A percentile compares a stretch with the other conserved stretches of the same genome.
Conservation (phyloP, 2,113 vertebrate genomes). For the human (Homo sapiens) region GRCh38 chr14:32942001-32942500, state of each 20-base stretch:
- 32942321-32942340: constrained; percentile 26
- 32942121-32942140: constrained; percentile 51
- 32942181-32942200: constrained; percentile 17
- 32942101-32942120: constrained; percentile 48
- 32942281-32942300: constrained; percentile 46
- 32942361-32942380: constrained; percentile 8
- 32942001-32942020: constrained; percentile 50
- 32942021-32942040: constrained; percentile 27
- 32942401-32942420: constrained; percentile 42
- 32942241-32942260: constrained; percentile 26
- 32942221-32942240: constrained; percentile 59
- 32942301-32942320: background rate
- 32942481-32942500: constrained; percentile 59
- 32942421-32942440: constrained; percentile 47
- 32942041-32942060: constrained; percentile 44
- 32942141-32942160: background rate
- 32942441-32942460: background rate
- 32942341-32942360: constrained; percentile 27
- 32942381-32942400: background rate
- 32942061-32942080: constrained; percentile 34
- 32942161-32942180: constrained; percentile 50
- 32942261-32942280: background rate
- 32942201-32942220: constrained; percentile 43
- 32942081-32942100: constrained; percentile 15
- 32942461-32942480: constrained; percentile 48